These are phyloP conservation scores for Caenorhabditis angaria DNA, from an alignment of 2,888 invertebrate species.

Conservation along the genomic window DNA sequence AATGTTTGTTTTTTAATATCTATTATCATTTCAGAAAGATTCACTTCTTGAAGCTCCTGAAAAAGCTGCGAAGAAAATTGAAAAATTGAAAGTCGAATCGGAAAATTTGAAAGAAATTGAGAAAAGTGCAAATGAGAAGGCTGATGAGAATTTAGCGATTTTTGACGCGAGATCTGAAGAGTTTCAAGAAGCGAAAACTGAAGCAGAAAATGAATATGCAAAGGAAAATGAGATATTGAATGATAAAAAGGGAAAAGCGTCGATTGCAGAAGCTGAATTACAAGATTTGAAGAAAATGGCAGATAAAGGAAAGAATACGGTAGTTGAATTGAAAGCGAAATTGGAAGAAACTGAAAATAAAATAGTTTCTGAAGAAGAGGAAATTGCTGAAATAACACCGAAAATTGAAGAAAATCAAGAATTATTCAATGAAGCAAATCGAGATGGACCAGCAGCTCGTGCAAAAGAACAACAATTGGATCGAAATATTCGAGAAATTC, in stretches of 20 bases:
- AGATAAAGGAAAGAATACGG: conserved; percentile 18
- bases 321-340: conserved; percentile 65
- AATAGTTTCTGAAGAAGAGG: background rate
- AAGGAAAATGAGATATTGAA: conserved; percentile 36
- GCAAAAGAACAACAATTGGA: background rate
- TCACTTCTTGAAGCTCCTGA: conserved; percentile 41
- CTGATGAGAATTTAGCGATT: conserved; percentile 1
- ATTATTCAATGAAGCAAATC: background rate
- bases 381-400: background rate
- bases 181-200: background rate
- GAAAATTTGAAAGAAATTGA: conserved; percentile 75
- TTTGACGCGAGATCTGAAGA: conserved; percentile 8
- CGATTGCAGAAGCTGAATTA: conserved; percentile 72
- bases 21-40: conserved; percentile 2
- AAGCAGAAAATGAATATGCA: conserved; percentile 19
- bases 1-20: background rate
- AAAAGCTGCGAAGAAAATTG: conserved; percentile 38
- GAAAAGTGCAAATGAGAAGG: background rate
- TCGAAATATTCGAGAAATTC: background rate
- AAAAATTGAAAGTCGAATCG: conserved; percentile 67
- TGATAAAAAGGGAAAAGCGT: conserved; percentile 75
- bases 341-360: conserved; percentile 31
- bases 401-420: background rate
- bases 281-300: conserved; percentile 75
- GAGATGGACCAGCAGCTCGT: background rate